Base-by-base conservation (phyloP, 2,113 vertebrate genomes). In the Nothobranchius furzeri region DNA sequence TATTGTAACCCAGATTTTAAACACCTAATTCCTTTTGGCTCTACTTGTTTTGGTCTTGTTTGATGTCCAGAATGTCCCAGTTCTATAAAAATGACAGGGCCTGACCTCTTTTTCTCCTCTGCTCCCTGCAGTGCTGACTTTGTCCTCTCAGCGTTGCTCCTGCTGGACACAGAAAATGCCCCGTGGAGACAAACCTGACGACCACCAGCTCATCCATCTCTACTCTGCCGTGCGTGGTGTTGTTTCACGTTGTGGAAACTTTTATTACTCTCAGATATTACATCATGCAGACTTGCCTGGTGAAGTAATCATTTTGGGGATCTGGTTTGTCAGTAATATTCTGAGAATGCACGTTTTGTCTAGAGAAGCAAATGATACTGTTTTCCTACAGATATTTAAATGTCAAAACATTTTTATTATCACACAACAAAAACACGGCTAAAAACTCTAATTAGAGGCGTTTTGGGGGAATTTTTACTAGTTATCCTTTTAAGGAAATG, bases 101-200 rank as follows among this genome's bases (percentile, higher is more conserved):
- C 35, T 70, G 62, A 70, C 58, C 60, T 60, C 59, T 42, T 66
- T 35, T 24, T 61, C 35, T 25, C 15, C 30, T 64, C 73, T 79
- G 64, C 60, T 68, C 68, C 53, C 54, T 47, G 52, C 68, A 69
- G 71, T 81, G 69, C 60, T 68, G 61, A 65, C 69, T 73, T 79
- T 42, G 46, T 73, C 37, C 64, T 57, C 60, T 79, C 67, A 72
- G 72, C 50, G 53, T 76, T 12, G 30, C 40, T 76, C 70, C 49
- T 73, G 52, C 58, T 63, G 70, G 62, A 66, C 60, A 60, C 52
- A 66, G 59, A 69, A 72, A 79, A 76, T 68, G 67, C 60, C 74
- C 70, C 35, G 54, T 7, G 25, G 70, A 68, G 73, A 69, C 73
- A 73, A 63, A 68, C 57, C 69, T 65, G 78, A 62, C 70, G 70